Evolutionary conservation across 1,140 invertebrate species (phyloP).

Genomic region (Procambarus virginalis): DNA sequence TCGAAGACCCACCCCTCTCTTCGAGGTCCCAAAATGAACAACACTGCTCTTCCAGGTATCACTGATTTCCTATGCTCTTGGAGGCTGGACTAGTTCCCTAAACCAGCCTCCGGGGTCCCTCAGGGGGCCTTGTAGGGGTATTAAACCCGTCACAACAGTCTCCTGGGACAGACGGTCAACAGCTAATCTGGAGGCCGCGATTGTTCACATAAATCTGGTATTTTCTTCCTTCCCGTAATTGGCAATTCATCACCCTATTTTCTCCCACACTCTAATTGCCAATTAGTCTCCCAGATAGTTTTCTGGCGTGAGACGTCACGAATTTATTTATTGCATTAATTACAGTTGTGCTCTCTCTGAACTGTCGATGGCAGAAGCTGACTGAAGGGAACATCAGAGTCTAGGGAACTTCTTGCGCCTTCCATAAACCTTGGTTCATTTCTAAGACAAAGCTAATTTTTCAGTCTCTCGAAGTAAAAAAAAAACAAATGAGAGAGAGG

Average conservation of each 20-base stretch:
- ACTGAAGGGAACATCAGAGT: neutral
- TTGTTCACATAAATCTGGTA: constrained; percentile 63
- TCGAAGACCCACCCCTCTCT: too few relatives aligned
- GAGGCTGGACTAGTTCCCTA: neutral
- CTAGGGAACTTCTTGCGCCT: neutral
- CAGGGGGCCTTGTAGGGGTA: too few relatives aligned
- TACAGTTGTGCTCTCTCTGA: constrained; percentile 50
- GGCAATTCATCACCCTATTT: constrained; percentile 67
- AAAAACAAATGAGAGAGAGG: too few relatives aligned
- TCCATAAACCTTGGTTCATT: too few relatives aligned
- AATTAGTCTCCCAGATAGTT: constrained; percentile 68
- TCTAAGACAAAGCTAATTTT: too few relatives aligned
- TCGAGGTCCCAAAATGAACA: too few relatives aligned
- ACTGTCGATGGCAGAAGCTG: constrained; percentile 41
- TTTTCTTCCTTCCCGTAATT: constrained; percentile 67
- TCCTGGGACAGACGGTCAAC: constrained; percentile 40
- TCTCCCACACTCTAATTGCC: constrained; percentile 64
- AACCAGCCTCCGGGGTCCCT: neutral
- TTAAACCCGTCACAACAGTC: constrained; percentile 16
- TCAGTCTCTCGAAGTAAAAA: too few relatives aligned
- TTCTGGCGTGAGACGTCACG: constrained; percentile 59
- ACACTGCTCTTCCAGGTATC: too few relatives aligned
- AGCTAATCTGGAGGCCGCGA: constrained; percentile 50
- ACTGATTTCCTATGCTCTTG: too few relatives aligned
- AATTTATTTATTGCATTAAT: constrained; percentile 67